A percentile compares a stretch with the other conserved stretches of the same genome.
Evolutionary conservation across 2,888 invertebrate species (phyloP).

Genomic region (Protonemura montana): DNA sequence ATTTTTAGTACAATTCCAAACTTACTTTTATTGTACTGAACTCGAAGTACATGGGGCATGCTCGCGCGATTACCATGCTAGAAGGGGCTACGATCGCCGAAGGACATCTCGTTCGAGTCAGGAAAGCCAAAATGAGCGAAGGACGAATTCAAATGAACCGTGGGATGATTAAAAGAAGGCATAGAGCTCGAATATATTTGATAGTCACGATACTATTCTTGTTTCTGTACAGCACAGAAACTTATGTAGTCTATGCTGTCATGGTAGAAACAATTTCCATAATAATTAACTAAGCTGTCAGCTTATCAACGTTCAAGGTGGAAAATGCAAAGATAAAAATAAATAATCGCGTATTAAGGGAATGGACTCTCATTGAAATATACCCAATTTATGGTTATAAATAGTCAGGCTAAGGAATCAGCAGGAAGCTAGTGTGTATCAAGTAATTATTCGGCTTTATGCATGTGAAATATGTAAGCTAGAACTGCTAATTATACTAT

Average conservation of each 20-base stretch:
- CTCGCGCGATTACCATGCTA: background rate
- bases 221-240: background rate
- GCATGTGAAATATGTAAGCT: constrained; percentile 4
- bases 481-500: background rate
- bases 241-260: background rate
- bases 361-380: background rate
- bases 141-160: background rate
- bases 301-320: constrained; percentile 1
- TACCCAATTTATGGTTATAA: background rate
- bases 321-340: constrained; percentile 4
- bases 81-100: background rate
- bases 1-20: constrained; percentile 19
- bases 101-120: background rate
- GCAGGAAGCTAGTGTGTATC: constrained; percentile 1
- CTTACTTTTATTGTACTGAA: constrained; percentile 17
- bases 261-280: background rate
- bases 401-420: background rate
- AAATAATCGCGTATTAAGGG: constrained; percentile 7
- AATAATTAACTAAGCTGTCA: constrained; percentile 12
- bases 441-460: background rate
- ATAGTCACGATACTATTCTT: constrained; percentile 8
- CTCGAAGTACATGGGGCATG: background rate
- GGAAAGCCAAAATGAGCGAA: constrained; percentile 7
- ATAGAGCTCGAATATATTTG: background rate
- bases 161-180: constrained; percentile 1